Base-by-base conservation (phyloP, 2,888 invertebrate species). In the Noctuana brunneofusca region DNA sequence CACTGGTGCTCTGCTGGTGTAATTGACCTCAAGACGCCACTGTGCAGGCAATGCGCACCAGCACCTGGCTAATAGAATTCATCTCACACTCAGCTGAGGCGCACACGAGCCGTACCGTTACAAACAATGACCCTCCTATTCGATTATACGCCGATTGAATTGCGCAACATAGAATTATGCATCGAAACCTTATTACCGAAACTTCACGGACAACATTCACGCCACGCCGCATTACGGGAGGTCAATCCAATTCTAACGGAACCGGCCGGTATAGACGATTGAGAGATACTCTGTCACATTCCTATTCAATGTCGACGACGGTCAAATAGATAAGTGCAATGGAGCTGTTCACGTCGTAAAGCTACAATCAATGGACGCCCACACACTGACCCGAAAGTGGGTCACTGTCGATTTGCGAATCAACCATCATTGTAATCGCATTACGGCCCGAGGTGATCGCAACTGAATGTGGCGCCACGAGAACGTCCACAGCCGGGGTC, bases 11-110 rank as follows among this genome's bases (percentile, higher is more conserved):
- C 24, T 49, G 35, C 65, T 65, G 66, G 63, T 58, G 79, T 80
- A 78, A 83, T 82, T 78, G 81, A 80, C 79, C 82, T 74, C 68
- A 65, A 64, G 69, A 64, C 68, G 66, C 68, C 70, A 66, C 56
- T 49, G 64, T 55, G 35, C 55, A 48, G 60, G 55, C 54, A 62
- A 55, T 62, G 63, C 68, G 67, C 71, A 72, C 69, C 66, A 67
- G 66, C 78, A 79, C 77, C 75, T 76, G 75, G 71, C 73, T 86
- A 83, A 84, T 86, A 77, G 80, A 81, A 87, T 87, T 85, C 87
- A 83, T 85, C 82, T 86, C 87, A 84, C 86, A 86, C 76, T 76
- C 76, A 71, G 70, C 67, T 63, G 58, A 72, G 71, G 68, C 16
- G 38, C 75, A 72, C 76, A 76, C 77, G 71, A 68, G 69, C 68